Conservation (phyloP, 2,888 invertebrate species). For the Erebia palarica region DNA sequence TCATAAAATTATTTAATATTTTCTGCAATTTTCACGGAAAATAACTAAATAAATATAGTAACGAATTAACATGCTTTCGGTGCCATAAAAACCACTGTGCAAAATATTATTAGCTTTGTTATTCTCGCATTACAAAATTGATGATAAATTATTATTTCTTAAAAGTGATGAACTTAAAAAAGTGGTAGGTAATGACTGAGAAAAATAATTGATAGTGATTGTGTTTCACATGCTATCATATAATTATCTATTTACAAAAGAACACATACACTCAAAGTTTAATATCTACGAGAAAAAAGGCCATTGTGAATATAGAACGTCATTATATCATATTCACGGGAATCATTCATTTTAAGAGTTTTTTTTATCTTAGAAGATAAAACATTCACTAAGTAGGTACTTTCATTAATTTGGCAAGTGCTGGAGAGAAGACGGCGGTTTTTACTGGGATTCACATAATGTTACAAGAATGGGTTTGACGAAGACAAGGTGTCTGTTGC, state of each 20-base stretch:
- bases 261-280: conserved; percentile 69
- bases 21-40: not conserved
- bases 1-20: not conserved
- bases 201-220: not conserved
- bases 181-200: not conserved
- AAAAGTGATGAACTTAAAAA: not conserved
- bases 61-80: conserved; percentile 6
- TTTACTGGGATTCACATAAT: conserved; percentile 25
- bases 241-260: conserved; percentile 44
- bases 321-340: conserved; percentile 62
- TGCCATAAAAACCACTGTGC: conserved; percentile 4
- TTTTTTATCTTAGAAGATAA: conserved; percentile 10
- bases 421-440: conserved; percentile 39
- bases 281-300: conserved; percentile 40
- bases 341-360: conserved; percentile 17
- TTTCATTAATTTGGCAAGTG: conserved; percentile 32
- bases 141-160: not conserved
- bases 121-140: not conserved
- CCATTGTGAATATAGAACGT: conserved; percentile 65
- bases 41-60: not conserved
- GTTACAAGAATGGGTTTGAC: conserved; percentile 59
- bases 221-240: conserved; percentile 9
- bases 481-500: conserved; percentile 69
- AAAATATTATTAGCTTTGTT: not conserved
- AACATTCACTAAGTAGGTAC: conserved; percentile 20